phyloP scores from a whole-genome alignment of 2,888 invertebrate genomes.

The Punctoribates punctum region DNA sequence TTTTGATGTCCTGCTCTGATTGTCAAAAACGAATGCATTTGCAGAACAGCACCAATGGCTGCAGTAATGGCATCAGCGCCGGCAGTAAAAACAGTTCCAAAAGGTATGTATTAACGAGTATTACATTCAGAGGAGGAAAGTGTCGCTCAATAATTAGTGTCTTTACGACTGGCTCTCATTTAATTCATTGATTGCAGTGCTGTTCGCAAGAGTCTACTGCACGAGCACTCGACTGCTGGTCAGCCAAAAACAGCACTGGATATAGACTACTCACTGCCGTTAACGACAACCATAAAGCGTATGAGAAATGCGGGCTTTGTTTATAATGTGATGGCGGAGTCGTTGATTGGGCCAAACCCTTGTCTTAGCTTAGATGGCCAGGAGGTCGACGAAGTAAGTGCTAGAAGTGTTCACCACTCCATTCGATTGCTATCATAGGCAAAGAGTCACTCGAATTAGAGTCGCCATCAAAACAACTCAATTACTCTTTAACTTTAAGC shows the following conservation, averaged over 20 bases:
- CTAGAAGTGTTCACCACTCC: neutral
- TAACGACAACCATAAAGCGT: slow-evolving; percentile 80
- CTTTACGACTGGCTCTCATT: slow-evolving; percentile 3
- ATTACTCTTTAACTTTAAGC: neutral
- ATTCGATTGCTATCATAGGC: neutral
- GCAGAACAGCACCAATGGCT: slow-evolving; percentile 40
- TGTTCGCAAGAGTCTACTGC: neutral
- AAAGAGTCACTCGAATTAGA: neutral
- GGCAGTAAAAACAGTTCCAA: slow-evolving; percentile 12
- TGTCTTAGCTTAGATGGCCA: slow-evolving; percentile 35
- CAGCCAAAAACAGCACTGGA: slow-evolving; percentile 53
- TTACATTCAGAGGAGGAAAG: slow-evolving; percentile 7
- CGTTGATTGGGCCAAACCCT: slow-evolving; percentile 1
- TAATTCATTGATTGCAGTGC: neutral
- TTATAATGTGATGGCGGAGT: slow-evolving; percentile 25
- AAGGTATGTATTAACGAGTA: slow-evolving; percentile 22
- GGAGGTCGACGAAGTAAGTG: slow-evolving; percentile 27
- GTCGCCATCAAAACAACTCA: neutral
- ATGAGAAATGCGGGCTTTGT: slow-evolving; percentile 66
- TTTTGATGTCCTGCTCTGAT: slow-evolving; percentile 88
- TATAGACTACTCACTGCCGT: slow-evolving; percentile 78
- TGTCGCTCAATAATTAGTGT: slow-evolving; percentile 6
- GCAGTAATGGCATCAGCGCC: slow-evolving; percentile 34
- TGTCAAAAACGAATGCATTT: slow-evolving; percentile 68
- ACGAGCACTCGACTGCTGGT: slow-evolving; percentile 8